phyloP scores from a whole-genome alignment of 2,797 vertebrate genomes.

The Masticophis lateralis region DNA sequence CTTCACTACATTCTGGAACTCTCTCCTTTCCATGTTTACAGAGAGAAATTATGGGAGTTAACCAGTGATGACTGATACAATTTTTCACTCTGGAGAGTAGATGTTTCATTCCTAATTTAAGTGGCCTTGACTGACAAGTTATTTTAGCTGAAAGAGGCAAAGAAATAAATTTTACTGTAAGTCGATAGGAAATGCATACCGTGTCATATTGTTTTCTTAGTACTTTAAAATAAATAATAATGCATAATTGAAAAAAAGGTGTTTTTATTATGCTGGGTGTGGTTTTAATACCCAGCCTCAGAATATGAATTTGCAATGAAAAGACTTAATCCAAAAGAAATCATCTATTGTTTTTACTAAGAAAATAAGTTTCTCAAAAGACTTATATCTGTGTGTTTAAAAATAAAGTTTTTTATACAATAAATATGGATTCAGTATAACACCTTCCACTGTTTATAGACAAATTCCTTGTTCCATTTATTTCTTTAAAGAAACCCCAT shows the following conservation, averaged over 20 bases:
- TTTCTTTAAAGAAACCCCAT: slow-evolving; percentile 1
- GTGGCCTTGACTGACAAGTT: slow-evolving; percentile 3
- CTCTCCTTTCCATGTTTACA: slow-evolving; percentile 34
- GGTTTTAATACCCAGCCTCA: slow-evolving; percentile 49
- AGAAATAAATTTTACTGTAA: background rate
- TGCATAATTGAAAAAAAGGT: slow-evolving; percentile 44
- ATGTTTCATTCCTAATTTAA: slow-evolving; percentile 10
- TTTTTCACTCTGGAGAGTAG: slow-evolving; percentile 25
- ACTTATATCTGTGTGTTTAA: slow-evolving; percentile 35
- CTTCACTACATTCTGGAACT: slow-evolving; percentile 21
- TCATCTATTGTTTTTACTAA: slow-evolving; percentile 40
- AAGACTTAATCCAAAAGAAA: slow-evolving; percentile 46
- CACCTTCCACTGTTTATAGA: slow-evolving; percentile 24
- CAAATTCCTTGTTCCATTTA: background rate
- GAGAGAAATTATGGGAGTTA: slow-evolving; percentile 27
- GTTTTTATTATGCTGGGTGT: slow-evolving; percentile 52
- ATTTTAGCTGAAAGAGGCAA: slow-evolving; percentile 1
- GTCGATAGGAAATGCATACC: background rate
- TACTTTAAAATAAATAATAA: slow-evolving; percentile 17
- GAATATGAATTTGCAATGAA: slow-evolving; percentile 52
- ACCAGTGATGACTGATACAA: background rate
- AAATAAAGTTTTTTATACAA: slow-evolving; percentile 31
- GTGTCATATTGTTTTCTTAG: slow-evolving; percentile 7
- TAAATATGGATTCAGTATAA: slow-evolving; percentile 16
- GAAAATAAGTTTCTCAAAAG: slow-evolving; percentile 50